Evolutionary conservation across 2,797 vertebrate genomes (phyloP).

Genomic region (Pantherophis alleghaniensis): DNA sequence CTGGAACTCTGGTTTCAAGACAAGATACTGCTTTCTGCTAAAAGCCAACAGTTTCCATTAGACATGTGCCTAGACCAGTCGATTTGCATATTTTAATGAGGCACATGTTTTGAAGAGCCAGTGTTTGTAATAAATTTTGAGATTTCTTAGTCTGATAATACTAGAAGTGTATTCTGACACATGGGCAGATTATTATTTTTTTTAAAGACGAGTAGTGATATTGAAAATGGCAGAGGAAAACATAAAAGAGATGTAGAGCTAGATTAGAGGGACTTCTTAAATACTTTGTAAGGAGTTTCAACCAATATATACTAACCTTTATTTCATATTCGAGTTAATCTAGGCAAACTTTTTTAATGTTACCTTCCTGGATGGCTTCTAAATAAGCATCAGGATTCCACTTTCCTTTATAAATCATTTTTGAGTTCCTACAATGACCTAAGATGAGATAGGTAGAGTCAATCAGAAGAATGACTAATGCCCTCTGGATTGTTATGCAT

Average conservation of each 20-base stretch:
- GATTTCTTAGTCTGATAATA: conserved; percentile 44
- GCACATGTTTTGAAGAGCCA: conserved; percentile 33
- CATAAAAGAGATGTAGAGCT: background rate
- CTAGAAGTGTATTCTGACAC: conserved; percentile 25
- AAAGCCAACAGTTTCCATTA: conserved; percentile 11
- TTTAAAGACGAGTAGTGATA: conserved; percentile 10
- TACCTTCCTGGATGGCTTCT: conserved; percentile 5
- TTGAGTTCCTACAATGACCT: conserved; percentile 52
- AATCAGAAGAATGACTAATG: conserved; percentile 14
- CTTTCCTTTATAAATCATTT: conserved; percentile 34
- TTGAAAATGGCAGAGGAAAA: background rate
- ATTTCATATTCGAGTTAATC: background rate
- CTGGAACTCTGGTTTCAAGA: conserved; percentile 38
- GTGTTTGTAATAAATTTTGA: conserved; percentile 28
- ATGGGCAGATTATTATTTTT: background rate
- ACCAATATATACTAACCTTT: background rate
- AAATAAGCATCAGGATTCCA: conserved; percentile 23
- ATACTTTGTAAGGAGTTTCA: background rate
- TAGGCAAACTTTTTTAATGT: conserved; percentile 2
- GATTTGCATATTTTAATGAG: conserved; percentile 62
- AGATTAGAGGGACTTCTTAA: background rate
- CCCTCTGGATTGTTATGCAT: background rate
- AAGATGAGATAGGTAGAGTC: background rate
- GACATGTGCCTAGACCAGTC: conserved; percentile 34
- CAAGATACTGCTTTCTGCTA: conserved; percentile 44